Evolutionary conservation across 2,888 invertebrate genomes (phyloP), one percentile per base, ranked within the genome.

Genomic region (Mongoloraphidia duomilia): DNA sequence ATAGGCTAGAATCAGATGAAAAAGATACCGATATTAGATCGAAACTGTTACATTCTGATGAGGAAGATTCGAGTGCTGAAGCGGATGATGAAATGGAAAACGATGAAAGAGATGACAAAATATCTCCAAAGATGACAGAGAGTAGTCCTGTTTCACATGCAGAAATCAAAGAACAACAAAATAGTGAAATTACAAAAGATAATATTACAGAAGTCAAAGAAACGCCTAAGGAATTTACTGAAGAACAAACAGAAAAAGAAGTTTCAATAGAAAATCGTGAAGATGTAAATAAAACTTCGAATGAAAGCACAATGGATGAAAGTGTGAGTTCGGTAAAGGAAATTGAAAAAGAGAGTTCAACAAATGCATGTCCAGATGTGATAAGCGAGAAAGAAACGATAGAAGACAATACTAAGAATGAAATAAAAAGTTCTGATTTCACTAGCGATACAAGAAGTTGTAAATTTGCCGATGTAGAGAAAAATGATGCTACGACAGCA

Each of bases 81-180:
- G 79, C 79, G 33, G 79, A 79, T 58, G 79, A 79, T 61, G 79
- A 80, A 61, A 78, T 79, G 79, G 79, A 79, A 54, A 75, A 76
- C 36, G 78, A 78, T 50, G 77, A 77, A 60, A 65, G 71, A 6
- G 74, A 75, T 39, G 70, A 73, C 43, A 69, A 66, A 48, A 63
- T 67, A 47, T 63, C 66, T 12, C 44, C 42, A 11, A 54, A 52
- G 36, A 56, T 46, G 11, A 46, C 38, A 35, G 53, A 54, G 6
- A 44, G 13, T 17, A 42, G 41, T 41, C 39, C 41, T 47, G 45
- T 40, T 14, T 13, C 45, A 10, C 35, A 40, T 26, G 6, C 6
- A 6, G 26, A 26, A 26, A 26, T 6, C 26, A 26, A 26, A 26
- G 26, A 26, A 26, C 26, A 26, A 6, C 26, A 26, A 26, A 26